phyloP scores from a whole-genome alignment of 1,140 invertebrate species.

The Lepidurus couesii region DNA sequence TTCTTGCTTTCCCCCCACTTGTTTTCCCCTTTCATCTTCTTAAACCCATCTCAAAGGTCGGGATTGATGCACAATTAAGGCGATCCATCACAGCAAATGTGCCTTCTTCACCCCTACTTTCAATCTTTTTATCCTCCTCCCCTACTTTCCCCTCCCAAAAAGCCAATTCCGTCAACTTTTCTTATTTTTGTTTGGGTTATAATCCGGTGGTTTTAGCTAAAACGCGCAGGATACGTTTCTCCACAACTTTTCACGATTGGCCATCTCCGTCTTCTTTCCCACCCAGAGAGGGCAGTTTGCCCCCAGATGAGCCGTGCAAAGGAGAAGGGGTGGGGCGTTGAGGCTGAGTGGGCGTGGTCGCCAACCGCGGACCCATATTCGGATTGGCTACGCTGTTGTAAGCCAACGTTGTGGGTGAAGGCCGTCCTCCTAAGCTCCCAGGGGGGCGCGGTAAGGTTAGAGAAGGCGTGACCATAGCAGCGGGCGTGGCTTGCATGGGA shows the following conservation, averaged over 20 bases:
- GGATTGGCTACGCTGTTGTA: background rate
- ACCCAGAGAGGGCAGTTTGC: background rate
- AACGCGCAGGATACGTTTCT: background rate
- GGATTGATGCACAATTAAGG: constrained; percentile 18
- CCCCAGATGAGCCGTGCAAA: background rate
- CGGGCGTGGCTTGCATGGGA: background rate
- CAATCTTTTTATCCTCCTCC: background rate
- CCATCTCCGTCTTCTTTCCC: background rate
- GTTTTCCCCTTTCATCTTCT: background rate
- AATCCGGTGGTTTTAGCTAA: background rate
- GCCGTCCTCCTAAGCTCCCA: background rate
- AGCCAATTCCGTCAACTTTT: background rate
- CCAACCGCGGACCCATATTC: background rate
- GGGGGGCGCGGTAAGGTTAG: background rate
- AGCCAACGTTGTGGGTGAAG: background rate
- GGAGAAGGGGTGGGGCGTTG: background rate
- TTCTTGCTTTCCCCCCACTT: background rate
- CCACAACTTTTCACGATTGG: background rate
- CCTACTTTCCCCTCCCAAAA: background rate
- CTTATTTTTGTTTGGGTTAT: background rate
- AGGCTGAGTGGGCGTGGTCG: background rate
- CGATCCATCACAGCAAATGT: constrained; percentile 17
- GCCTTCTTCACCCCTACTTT: background rate
- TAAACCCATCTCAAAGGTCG: background rate
- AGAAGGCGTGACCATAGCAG: background rate